Evolutionary conservation across 2,113 vertebrate species (phyloP).

Genomic region (Cervus canadensis): DNA sequence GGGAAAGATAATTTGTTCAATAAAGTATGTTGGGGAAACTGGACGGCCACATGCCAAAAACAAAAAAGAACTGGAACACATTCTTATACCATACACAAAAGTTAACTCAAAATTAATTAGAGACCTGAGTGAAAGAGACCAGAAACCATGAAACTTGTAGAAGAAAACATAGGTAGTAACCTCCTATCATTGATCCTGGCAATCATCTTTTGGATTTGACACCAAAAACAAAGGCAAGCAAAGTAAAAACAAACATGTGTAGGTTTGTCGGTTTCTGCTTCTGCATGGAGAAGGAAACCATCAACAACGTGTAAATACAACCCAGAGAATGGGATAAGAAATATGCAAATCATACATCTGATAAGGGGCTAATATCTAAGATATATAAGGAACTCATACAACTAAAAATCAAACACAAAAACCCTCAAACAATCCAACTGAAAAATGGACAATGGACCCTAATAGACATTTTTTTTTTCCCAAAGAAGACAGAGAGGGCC

Average conservation of each 20-base stretch:
- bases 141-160: not conserved
- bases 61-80: not conserved
- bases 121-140: not conserved
- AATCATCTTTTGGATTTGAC: not conserved
- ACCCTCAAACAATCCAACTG: not conserved
- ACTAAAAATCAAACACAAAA: not conserved
- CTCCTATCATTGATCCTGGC: not conserved
- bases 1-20: not conserved
- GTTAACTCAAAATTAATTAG: not conserved
- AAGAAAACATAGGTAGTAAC: not conserved
- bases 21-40: not conserved
- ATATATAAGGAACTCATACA: not conserved
- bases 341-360: not conserved
- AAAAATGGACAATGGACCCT: not conserved
- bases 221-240: not conserved
- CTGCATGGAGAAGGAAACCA: not conserved
- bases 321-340: not conserved
- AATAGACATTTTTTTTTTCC: not conserved
- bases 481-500: not conserved
- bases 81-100: not conserved
- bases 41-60: not conserved
- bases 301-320: not conserved
- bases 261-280: not conserved
- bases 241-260: not conserved
- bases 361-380: not conserved